Percentiles rank a stretch among this genome's conserved stretches.
phyloP scores from a whole-genome alignment of 1,140 invertebrate species.

The Tetragonula clypearis region DNA sequence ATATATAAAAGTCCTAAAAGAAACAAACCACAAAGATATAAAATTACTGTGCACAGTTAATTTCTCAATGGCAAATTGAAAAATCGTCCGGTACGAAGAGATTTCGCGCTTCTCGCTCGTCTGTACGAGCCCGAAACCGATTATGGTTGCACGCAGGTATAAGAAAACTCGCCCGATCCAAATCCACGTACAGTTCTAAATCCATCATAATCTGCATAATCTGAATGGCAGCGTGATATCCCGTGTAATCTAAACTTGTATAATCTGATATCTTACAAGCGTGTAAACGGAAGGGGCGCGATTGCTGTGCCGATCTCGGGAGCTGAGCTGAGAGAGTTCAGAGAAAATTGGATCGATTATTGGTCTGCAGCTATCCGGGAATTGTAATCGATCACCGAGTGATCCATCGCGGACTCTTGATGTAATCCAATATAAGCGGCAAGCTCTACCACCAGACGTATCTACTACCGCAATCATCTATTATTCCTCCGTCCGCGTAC shows the following conservation, averaged over 20 bases:
- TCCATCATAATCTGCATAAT: neutral
- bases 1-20: too few relatives aligned
- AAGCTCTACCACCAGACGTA: neutral
- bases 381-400: neutral
- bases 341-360: neutral
- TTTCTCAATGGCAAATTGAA: too few relatives aligned
- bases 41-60: too few relatives aligned
- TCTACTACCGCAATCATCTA: neutral
- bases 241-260: neutral
- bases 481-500: slow-evolving; percentile 8
- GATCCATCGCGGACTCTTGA: slow-evolving; percentile 24
- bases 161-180: neutral
- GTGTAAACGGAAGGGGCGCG: neutral
- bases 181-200: neutral
- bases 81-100: neutral
- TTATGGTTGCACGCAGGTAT: neutral
- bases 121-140: neutral
- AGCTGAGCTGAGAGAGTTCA: neutral
- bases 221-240: neutral
- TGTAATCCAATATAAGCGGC: slow-evolving; percentile 17
- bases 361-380: neutral
- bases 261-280: neutral
- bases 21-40: too few relatives aligned
- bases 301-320: neutral
- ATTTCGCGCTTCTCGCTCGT: neutral